These are phyloP conservation scores for Eristalis intricaria DNA, from an alignment of 2,888 invertebrate genomes.

Conservation along the genomic window DNA sequence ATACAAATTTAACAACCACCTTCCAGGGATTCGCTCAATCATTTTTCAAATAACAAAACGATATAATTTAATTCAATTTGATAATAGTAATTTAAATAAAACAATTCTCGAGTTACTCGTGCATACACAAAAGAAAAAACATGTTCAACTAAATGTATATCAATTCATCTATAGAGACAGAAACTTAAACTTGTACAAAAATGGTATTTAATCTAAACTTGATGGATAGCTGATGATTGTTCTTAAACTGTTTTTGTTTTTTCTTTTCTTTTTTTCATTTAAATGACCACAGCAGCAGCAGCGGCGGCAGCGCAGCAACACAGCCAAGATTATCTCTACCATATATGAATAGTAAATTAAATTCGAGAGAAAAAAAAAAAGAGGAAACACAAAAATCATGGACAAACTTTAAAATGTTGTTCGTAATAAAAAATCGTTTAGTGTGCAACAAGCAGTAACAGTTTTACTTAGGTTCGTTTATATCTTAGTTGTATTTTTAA, in stretches of 20 bases:
- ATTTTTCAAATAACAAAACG: constrained; percentile 16
- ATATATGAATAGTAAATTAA: constrained; percentile 1
- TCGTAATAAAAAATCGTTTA: constrained; percentile 13
- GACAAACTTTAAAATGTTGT: constrained; percentile 14
- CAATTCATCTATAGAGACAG: constrained; percentile 33
- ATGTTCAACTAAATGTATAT: constrained; percentile 34
- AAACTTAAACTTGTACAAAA: constrained; percentile 16
- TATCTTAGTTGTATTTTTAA: neutral
- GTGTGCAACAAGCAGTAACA: constrained; percentile 60
- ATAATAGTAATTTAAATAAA: constrained; percentile 20
- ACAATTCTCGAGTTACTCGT: constrained; percentile 63
- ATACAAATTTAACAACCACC: constrained; percentile 6
- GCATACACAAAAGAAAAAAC: constrained; percentile 70
- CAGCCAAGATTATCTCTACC: constrained; percentile 52
- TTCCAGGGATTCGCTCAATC: neutral
- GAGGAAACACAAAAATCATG: neutral
- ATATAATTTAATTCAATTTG: constrained; percentile 19
- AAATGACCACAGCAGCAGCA: constrained; percentile 28
- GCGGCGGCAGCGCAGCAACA: constrained; percentile 16
- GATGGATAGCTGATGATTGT: constrained; percentile 26
- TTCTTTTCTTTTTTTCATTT: neutral
- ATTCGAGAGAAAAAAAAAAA: neutral
- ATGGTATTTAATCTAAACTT: neutral
- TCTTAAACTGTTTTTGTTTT: neutral
- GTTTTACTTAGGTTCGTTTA: neutral